Conservation (phyloP, 2,888 invertebrate species). For the Drosophila affinis region DNA sequence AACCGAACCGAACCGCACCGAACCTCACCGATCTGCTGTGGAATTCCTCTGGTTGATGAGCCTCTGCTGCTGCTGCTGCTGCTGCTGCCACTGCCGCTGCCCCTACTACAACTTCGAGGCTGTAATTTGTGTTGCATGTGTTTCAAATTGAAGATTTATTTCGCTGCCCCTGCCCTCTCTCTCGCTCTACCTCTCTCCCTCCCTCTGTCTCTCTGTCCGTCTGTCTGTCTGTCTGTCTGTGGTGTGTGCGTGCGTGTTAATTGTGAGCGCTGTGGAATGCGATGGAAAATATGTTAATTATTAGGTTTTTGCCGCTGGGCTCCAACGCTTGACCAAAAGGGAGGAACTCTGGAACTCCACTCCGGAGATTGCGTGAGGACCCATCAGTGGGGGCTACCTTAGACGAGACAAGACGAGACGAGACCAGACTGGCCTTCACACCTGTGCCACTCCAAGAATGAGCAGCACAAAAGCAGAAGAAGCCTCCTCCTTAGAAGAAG, state of each 20-base stretch:
- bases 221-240: slow-evolving; percentile 2
- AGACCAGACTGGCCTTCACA: slow-evolving; percentile 36
- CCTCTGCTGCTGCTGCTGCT: slow-evolving; percentile 32
- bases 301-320: slow-evolving; percentile 67
- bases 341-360: slow-evolving; percentile 9
- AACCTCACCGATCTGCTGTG: slow-evolving; percentile 20
- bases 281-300: slow-evolving; percentile 80
- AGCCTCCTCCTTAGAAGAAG: no score
- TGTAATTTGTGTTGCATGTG: slow-evolving; percentile 80
- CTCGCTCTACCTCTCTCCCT: slow-evolving; percentile 1
- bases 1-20: slow-evolving; percentile 7
- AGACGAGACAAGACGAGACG: slow-evolving; percentile 13
- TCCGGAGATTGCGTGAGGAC: slow-evolving; percentile 39
- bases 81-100: slow-evolving; percentile 38
- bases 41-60: slow-evolving; percentile 73
- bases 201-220: background rate
- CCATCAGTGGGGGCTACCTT: slow-evolving; percentile 30
- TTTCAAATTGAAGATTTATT: slow-evolving; percentile 80
- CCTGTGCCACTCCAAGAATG: slow-evolving; percentile 32
- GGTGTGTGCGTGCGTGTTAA: slow-evolving; percentile 73
- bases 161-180: slow-evolving; percentile 28
- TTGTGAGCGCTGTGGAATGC: slow-evolving; percentile 80
- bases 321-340: slow-evolving; percentile 13
- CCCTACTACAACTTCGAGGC: slow-evolving; percentile 48
- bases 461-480: slow-evolving; percentile 1